Percentiles rank a stretch among this genome's conserved stretches.
These are phyloP conservation scores for Malacosoma neustria DNA, from an alignment of 2,888 invertebrate species.

Conservation along the genomic window DNA sequence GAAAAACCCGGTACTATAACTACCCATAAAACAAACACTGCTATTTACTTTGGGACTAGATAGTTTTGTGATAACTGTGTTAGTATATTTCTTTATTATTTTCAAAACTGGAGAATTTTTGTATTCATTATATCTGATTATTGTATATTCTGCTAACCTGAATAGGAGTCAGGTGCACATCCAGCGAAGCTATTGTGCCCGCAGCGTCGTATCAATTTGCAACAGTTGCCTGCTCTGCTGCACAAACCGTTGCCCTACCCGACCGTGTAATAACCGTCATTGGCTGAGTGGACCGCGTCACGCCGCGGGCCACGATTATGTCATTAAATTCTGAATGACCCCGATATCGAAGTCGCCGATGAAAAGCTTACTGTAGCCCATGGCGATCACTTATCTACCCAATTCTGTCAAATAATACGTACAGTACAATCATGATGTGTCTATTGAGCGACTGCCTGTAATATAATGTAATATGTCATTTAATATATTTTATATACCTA, in stretches of 20 bases:
- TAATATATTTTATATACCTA: too few relatives aligned
- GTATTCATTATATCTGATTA: too few relatives aligned
- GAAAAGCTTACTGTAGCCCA: constrained; percentile 46
- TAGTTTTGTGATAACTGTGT: too few relatives aligned
- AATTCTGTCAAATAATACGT: constrained; percentile 1
- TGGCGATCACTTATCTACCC: constrained; percentile 21
- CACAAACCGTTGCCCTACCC: constrained; percentile 30
- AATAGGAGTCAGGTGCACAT: constrained; percentile 26
- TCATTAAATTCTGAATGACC: constrained; percentile 48
- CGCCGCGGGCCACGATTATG: constrained; percentile 58
- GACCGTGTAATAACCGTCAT: constrained; percentile 36
- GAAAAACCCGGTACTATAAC: too few relatives aligned
- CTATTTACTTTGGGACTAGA: too few relatives aligned
- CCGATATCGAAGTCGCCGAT: constrained; percentile 39
- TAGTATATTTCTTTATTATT: too few relatives aligned
- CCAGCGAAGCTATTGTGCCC: constrained; percentile 18
- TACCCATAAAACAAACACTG: too few relatives aligned
- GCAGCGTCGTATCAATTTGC: constrained; percentile 49
- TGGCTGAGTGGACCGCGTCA: constrained; percentile 18
- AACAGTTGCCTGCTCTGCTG: constrained; percentile 26
- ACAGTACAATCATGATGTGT: background rate
- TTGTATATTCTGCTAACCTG: background rate
- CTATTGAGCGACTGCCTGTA: too few relatives aligned
- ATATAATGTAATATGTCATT: too few relatives aligned
- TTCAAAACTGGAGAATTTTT: too few relatives aligned